phyloP scores from a whole-genome alignment of 2,113 vertebrate species.

The Anguilla rostrata region DNA sequence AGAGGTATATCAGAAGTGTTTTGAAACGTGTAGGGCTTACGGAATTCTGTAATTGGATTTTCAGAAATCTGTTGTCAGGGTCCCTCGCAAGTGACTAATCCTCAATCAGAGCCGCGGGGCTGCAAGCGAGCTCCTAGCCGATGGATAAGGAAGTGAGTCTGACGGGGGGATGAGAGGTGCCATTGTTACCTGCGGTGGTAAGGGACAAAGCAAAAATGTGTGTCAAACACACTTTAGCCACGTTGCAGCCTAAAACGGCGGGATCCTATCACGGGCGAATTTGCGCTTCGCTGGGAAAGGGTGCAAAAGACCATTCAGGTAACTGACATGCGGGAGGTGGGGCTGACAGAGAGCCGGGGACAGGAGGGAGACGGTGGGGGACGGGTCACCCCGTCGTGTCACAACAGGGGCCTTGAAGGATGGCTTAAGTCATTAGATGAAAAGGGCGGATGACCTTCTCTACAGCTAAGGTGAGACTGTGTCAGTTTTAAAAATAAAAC shows the following conservation, averaged over 20 bases:
- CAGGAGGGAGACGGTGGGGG: neutral
- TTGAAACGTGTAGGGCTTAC: conserved; percentile 73
- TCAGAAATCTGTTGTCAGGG: conserved; percentile 75
- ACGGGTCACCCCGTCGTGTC: neutral
- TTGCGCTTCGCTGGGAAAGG: neutral
- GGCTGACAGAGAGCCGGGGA: neutral
- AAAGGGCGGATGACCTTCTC: too few relatives aligned
- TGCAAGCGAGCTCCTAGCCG: conserved; percentile 40
- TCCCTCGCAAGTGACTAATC: conserved; percentile 73
- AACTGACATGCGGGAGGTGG: neutral
- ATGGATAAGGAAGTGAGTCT: conserved; percentile 11
- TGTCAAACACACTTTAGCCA: neutral
- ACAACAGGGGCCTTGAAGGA: neutral
- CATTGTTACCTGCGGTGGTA: neutral
- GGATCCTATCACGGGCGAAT: neutral
- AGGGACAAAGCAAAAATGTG: neutral
- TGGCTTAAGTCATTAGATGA: too few relatives aligned
- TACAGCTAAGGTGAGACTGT: neutral
- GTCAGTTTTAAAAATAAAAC: neutral
- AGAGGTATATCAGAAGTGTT: conserved; percentile 60
- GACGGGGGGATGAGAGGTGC: neutral
- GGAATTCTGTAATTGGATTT: conserved; percentile 79
- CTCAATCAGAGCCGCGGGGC: conserved; percentile 66
- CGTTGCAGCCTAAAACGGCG: neutral
- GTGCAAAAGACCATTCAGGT: neutral